Conservation (phyloP, 1,140 invertebrate genomes). For the Zaprionus ghesquierei region DNA sequence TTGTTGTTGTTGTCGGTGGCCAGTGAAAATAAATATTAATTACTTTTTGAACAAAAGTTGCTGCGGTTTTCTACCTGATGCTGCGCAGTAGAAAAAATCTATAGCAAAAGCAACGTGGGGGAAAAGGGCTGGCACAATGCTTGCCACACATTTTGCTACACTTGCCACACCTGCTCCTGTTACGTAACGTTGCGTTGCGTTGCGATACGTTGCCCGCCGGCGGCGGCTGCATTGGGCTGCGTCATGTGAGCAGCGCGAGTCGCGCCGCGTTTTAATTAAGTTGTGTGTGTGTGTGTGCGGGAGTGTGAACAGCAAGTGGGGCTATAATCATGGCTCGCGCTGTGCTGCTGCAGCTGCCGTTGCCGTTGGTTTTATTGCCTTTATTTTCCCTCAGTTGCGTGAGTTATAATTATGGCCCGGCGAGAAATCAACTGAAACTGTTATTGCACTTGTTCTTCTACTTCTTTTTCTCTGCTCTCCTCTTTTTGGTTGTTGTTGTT, state of each 20-base stretch:
- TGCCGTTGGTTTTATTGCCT: conserved; percentile 60
- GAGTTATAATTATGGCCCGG: conserved; percentile 64
- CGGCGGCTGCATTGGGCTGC: neutral
- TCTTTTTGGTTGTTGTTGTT: neutral
- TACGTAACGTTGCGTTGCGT: conserved; percentile 34
- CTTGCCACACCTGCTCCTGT: conserved; percentile 32
- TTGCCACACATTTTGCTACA: conserved; percentile 36
- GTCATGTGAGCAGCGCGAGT: conserved; percentile 39
- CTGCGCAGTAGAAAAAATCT: conserved; percentile 23
- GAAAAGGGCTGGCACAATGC: conserved; percentile 36
- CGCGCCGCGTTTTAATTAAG: conserved; percentile 72
- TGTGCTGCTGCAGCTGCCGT: conserved; percentile 17
- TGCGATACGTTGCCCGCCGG: neutral
- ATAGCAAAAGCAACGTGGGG: neutral
- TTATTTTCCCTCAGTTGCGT: conserved; percentile 58
- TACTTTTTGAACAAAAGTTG: conserved; percentile 72
- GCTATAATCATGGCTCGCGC: conserved; percentile 38
- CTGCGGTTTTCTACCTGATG: conserved; percentile 9
- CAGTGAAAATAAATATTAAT: conserved; percentile 75
- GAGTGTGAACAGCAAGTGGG: conserved; percentile 6
- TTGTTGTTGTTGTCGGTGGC: conserved; percentile 9
- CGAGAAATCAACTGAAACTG: conserved; percentile 65
- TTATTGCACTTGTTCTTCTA: conserved; percentile 19
- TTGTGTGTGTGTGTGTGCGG: conserved; percentile 34
- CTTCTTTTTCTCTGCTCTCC: neutral